Evolutionary conservation across 2,797 vertebrate genomes (phyloP).

Genomic region (Lepus oiostolus): DNA sequence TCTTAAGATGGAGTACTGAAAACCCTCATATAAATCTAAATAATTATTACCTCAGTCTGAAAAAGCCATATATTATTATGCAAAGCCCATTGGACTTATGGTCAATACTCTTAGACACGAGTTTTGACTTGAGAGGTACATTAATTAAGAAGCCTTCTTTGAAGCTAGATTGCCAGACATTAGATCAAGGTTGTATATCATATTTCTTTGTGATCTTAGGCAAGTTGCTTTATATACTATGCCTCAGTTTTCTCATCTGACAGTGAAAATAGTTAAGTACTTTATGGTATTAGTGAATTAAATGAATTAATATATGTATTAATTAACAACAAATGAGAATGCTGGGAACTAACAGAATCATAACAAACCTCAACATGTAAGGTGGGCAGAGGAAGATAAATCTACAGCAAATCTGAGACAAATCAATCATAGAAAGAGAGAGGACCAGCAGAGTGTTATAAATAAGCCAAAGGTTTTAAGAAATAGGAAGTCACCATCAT

Average conservation of each 20-base stretch:
- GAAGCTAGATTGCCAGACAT: neutral
- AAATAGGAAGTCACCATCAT: neutral
- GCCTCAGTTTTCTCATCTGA: neutral
- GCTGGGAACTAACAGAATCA: neutral
- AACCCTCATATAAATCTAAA: conserved; percentile 18
- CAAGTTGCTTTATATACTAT: neutral
- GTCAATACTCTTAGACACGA: neutral
- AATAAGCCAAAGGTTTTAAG: neutral
- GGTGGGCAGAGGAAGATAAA: neutral
- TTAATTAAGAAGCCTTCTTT: neutral
- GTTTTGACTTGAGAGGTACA: neutral
- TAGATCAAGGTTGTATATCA: neutral
- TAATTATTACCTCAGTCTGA: neutral
- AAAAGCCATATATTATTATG: neutral
- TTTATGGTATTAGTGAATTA: neutral
- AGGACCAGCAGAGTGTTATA: neutral
- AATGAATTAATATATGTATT: neutral
- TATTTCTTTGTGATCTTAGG: neutral
- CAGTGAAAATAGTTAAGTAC: neutral
- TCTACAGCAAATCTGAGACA: neutral
- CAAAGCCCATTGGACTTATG: neutral
- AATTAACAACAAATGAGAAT: neutral
- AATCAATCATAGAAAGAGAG: neutral
- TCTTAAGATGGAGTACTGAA: conserved; percentile 39
- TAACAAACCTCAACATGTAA: neutral